These are phyloP conservation scores for Rhopalosiphum padi DNA, from an alignment of 1,140 invertebrate genomes.

Conservation along the genomic window DNA sequence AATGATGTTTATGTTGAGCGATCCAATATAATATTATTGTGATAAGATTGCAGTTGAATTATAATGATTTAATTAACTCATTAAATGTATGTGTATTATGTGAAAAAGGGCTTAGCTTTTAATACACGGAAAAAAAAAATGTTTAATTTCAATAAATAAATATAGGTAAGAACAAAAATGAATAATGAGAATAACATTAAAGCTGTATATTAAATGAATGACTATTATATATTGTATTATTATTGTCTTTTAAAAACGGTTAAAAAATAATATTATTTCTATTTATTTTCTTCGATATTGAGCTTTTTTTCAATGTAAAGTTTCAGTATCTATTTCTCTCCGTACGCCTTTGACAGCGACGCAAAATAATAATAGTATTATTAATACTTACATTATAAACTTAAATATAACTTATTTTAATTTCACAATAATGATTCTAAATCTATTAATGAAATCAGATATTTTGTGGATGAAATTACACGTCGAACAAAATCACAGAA, in stretches of 20 bases:
- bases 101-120: neutral
- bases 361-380: constrained; percentile 48
- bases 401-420: constrained; percentile 10
- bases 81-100: neutral
- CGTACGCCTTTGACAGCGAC: constrained; percentile 23
- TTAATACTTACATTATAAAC: constrained; percentile 1
- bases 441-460: neutral
- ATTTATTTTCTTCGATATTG: constrained; percentile 38
- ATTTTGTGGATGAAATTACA: constrained; percentile 4
- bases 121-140: neutral
- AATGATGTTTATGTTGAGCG: constrained; percentile 32
- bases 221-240: neutral
- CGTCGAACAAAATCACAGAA: constrained; percentile 73
- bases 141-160: neutral
- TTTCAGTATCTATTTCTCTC: constrained; percentile 57
- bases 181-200: neutral
- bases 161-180: too few species aligned
- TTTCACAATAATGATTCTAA: neutral
- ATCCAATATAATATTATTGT: neutral
- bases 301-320: constrained; percentile 32
- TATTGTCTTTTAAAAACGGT: constrained; percentile 44
- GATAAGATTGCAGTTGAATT: neutral
- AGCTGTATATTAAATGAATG: neutral
- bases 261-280: constrained; percentile 29
- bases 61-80: neutral